Evolutionary conservation across 2,797 vertebrate genomes (phyloP), one percentile per base, ranked within the genome.

Genomic region (Vespertilio murinus): DNA sequence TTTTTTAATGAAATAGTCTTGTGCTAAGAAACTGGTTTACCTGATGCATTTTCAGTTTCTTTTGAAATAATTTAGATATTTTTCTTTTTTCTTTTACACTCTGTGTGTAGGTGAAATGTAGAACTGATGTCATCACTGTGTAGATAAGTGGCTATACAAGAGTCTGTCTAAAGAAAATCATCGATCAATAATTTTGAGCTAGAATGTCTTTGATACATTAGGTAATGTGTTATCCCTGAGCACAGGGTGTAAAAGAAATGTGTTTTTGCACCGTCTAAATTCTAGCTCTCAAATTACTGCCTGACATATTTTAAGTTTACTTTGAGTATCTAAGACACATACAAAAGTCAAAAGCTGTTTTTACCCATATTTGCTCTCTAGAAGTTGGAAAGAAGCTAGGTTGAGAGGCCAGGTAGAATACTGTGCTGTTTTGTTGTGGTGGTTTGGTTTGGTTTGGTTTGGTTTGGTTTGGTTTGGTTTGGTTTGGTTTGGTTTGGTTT

Each of bases 151-250:
- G 6, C 91, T 92, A 38, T 91, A 22, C 9, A 74, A 11, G 84
- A 85, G 87, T 78, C 45, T 96, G 5, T 70, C 16, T 91, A 54
- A 91, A 47, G 94, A 80, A 92, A 94, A 73, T 92, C 54, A 94
- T 45, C 56, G 40, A 81, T 81, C 20, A 78, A 3, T 95, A 74
- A 45, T 90, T 35, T 71, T 95, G 64, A 90, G 47, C 40, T 77
- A 35, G n/a, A 90, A 38, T 78, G 22, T 91, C 28, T 74, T 92
- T 71, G 33, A 38, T 78, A 33, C 1, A 30, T 73, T 89, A 84
- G 23, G 3, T 80, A 82, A 69, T 81, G 17, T 87, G 16, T 54
- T 49, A 65, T 93, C 35, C 9, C 40, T 71, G 56, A 95, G 23
- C 49, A 20, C 11, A n/a, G n/a, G 8, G 3, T 7, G 23, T 78